phyloP scores from a whole-genome alignment of 2,888 invertebrate genomes.

The Mythimna vitellina region DNA sequence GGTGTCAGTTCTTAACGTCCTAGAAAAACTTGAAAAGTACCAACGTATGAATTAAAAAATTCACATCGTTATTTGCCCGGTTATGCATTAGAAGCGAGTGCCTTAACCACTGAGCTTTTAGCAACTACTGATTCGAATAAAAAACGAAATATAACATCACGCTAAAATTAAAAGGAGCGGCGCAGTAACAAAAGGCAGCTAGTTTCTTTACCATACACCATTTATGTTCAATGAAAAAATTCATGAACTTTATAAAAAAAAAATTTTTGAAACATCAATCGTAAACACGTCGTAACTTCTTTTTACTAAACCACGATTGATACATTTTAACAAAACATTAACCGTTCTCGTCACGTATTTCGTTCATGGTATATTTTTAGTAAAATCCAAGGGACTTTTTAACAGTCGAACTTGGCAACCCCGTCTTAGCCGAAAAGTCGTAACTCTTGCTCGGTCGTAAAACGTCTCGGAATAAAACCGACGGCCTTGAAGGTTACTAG shows the following conservation, averaged over 20 bases:
- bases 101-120: too few relatives aligned
- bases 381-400: constrained; percentile 59
- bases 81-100: too few relatives aligned
- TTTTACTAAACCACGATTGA: not conserved
- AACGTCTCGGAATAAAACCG: constrained; percentile 63
- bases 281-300: not conserved
- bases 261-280: too few relatives aligned
- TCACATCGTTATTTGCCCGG: too few relatives aligned
- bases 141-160: too few relatives aligned
- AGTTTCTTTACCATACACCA: too few relatives aligned
- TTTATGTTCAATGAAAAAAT: not conserved
- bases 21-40: too few relatives aligned
- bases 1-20: too few relatives aligned
- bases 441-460: constrained; percentile 64
- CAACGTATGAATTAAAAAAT: too few relatives aligned
- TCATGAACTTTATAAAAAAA: not conserved
- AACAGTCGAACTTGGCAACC: constrained; percentile 52
- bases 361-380: constrained; percentile 49
- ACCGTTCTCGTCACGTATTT: constrained; percentile 38
- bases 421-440: constrained; percentile 52
- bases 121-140: too few relatives aligned
- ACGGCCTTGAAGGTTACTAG: constrained; percentile 61
- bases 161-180: too few relatives aligned
- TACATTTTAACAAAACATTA: constrained; percentile 10
- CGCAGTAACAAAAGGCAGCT: too few relatives aligned